Evolutionary conservation across 2,113 vertebrate genomes (phyloP).

Genomic region (Heterotis niloticus): DNA sequence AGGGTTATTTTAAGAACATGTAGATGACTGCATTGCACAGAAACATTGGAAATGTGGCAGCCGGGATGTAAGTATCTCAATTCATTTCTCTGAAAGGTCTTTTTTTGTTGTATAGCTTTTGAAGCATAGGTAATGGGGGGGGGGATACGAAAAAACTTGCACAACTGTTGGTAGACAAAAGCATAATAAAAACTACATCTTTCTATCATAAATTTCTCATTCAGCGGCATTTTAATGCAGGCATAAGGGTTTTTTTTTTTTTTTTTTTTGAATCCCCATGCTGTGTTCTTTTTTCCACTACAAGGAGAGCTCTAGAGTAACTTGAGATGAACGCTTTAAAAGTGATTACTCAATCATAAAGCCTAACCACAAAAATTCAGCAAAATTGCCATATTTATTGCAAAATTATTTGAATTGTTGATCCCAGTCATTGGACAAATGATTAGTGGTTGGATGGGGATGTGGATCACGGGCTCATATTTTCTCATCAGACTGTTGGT

Average conservation of each 20-base stretch:
- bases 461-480: background rate
- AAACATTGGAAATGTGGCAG: background rate
- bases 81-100: background rate
- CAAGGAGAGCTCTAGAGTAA: background rate
- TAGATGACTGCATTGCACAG: conserved; percentile 7
- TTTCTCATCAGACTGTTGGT: conserved; percentile 10
- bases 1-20: conserved; percentile 21
- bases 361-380: background rate
- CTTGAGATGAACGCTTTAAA: background rate
- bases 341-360: background rate
- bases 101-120: background rate
- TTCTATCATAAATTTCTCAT: too few relatives aligned
- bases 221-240: too few relatives aligned
- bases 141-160: too few relatives aligned
- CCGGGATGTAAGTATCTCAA: background rate
- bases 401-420: conserved; percentile 12
- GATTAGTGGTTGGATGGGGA: background rate
- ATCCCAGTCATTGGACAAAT: conserved; percentile 12
- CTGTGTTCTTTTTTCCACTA: too few relatives aligned
- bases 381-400: conserved; percentile 8
- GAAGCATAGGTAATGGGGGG: background rate
- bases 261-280: background rate
- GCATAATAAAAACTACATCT: too few relatives aligned
- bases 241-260: background rate
- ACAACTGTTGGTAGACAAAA: background rate